Evolutionary conservation across 2,888 invertebrate genomes (phyloP).

Genomic region (Scaptomyza reducta): DNA sequence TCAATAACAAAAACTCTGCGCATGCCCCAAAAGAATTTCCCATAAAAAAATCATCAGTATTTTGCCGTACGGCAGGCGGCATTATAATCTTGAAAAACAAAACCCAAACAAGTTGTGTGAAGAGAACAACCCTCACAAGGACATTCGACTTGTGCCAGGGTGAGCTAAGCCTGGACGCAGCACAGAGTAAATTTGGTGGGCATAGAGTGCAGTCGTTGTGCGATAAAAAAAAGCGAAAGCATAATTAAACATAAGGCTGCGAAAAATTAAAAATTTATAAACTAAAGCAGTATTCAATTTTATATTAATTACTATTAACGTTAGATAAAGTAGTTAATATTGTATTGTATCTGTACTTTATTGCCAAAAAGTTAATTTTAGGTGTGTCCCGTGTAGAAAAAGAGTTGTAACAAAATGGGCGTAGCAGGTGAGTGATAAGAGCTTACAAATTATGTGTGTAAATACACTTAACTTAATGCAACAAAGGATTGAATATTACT

Average conservation of each 20-base stretch:
- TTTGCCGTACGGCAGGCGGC: constrained; percentile 36
- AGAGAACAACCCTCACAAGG: constrained; percentile 69
- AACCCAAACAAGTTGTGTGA: constrained; percentile 54
- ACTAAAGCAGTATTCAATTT: neutral
- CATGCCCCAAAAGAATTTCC: constrained; percentile 70
- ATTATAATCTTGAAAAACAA: constrained; percentile 56
- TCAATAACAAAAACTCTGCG: constrained; percentile 73
- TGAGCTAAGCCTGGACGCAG: constrained; percentile 27
- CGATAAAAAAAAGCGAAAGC: constrained; percentile 31
- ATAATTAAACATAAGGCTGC: constrained; percentile 30
- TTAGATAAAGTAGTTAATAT: neutral
- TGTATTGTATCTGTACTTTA: neutral
- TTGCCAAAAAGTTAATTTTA: constrained; percentile 4
- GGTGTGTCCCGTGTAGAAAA: constrained; percentile 49
- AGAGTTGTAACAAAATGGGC: constrained; percentile 45
- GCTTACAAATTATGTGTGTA: neutral
- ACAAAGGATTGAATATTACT: fast-evolving
- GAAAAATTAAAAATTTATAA: neutral
- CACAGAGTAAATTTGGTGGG: constrained; percentile 54
- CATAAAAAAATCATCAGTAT: constrained; percentile 26
- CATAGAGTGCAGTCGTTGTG: constrained; percentile 49
- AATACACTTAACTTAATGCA: too few relatives aligned
- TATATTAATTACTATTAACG: neutral
- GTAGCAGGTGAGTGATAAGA: constrained; percentile 64
- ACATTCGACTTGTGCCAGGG: constrained; percentile 61